Evolutionary conservation across 2,797 vertebrate species (phyloP).

Genomic region (Microctenopoma lineatum): DNA sequence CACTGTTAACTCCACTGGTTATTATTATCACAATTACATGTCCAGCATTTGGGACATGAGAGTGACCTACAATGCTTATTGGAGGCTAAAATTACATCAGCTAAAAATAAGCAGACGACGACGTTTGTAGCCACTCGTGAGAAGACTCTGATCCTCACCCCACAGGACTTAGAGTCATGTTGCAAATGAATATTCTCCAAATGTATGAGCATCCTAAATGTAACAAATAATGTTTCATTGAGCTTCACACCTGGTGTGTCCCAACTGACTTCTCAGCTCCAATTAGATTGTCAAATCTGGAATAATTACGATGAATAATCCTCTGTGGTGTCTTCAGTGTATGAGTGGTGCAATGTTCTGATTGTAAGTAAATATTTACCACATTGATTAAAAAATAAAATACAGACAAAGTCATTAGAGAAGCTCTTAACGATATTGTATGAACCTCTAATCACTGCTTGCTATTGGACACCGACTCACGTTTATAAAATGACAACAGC

Average conservation of each 20-base stretch:
- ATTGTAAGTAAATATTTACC: slow-evolving; percentile 38
- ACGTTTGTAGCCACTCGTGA: slow-evolving; percentile 30
- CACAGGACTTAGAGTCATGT: slow-evolving; percentile 8
- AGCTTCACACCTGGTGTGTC: slow-evolving; percentile 23
- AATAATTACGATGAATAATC: slow-evolving; percentile 60
- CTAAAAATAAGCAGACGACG: slow-evolving; percentile 11
- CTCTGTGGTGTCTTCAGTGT: slow-evolving; percentile 40
- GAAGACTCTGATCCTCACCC: slow-evolving; percentile 20
- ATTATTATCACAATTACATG: slow-evolving; percentile 35
- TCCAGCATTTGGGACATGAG: slow-evolving; percentile 26
- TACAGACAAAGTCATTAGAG: slow-evolving; percentile 64
- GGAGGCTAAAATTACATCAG: slow-evolving; percentile 24
- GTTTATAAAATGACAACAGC: slow-evolving; percentile 59
- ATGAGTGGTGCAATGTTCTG: slow-evolving; percentile 59
- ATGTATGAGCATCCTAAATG: background rate
- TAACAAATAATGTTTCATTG: slow-evolving; percentile 9
- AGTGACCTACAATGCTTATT: slow-evolving; percentile 30
- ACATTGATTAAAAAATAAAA: slow-evolving; percentile 52
- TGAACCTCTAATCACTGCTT: slow-evolving; percentile 62
- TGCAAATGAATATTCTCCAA: background rate
- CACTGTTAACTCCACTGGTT: slow-evolving; percentile 32
- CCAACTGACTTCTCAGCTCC: slow-evolving; percentile 42
- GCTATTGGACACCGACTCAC: slow-evolving; percentile 64
- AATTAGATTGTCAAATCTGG: slow-evolving; percentile 58
- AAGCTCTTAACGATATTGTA: slow-evolving; percentile 59